Conservation (phyloP, 2,888 invertebrate species). For the Folsomia candida region DNA sequence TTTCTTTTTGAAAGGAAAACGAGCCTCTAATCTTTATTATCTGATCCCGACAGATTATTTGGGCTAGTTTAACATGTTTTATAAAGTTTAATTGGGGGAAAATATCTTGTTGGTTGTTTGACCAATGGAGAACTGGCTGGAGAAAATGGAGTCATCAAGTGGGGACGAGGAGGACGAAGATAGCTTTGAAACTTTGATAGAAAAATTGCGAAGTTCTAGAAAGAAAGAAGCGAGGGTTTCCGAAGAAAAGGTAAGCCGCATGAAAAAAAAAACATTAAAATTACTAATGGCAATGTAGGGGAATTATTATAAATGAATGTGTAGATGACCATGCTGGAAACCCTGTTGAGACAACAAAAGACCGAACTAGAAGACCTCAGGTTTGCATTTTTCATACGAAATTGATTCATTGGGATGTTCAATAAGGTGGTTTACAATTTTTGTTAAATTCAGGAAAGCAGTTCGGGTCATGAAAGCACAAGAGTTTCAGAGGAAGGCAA, state of each 20-base stretch:
- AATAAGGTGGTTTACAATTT: no score
- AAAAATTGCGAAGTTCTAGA: constrained; percentile 6
- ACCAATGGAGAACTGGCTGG: not conserved
- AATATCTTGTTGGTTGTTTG: no score
- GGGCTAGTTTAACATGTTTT: no score
- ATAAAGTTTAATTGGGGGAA: no score
- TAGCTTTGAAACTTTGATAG: constrained; percentile 5
- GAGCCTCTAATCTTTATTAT: no score
- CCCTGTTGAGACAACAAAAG: constrained; percentile 1
- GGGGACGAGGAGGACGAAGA: constrained; percentile 4
- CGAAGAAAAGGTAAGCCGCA: constrained; percentile 12
- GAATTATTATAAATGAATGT: not conserved
- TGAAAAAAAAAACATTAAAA: no score
- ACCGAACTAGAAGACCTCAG: constrained; percentile 3
- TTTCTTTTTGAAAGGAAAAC: no score
- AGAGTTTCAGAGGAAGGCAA: constrained; percentile 16
- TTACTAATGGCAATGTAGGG: not conserved
- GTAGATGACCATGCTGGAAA: constrained; percentile 8
- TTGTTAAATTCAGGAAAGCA: no score
- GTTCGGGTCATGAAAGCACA: not conserved
- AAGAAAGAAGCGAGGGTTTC: constrained; percentile 12
- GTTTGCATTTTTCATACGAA: no score
- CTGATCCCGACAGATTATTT: no score
- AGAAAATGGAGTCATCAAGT: constrained; percentile 2
- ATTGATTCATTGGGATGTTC: no score